These are phyloP conservation scores for Cisticola juncidis DNA, from an alignment of 2,113 vertebrate genomes.

Conservation along the genomic window DNA sequence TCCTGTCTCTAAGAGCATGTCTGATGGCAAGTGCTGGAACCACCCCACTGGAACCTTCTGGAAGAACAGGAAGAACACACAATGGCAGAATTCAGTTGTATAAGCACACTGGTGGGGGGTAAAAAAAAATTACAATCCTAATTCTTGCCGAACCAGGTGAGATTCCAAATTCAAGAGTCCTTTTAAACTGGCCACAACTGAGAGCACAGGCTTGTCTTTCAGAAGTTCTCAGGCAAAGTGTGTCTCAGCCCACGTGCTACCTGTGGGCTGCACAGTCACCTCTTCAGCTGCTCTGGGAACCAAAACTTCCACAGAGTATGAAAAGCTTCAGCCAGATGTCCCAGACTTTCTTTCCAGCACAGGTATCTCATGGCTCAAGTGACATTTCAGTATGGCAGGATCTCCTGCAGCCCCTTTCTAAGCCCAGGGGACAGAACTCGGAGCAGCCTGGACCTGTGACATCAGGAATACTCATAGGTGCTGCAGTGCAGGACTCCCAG, in stretches of 20 bases:
- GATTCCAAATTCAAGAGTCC: neutral
- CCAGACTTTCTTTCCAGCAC: neutral
- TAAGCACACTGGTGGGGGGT: neutral
- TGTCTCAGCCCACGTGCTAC: accelerated
- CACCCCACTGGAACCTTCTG: neutral
- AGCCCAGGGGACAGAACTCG: neutral
- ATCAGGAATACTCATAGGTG: accelerated
- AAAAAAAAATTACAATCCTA: neutral
- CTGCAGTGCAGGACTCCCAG: accelerated
- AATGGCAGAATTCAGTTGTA: neutral
- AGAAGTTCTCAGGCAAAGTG: neutral
- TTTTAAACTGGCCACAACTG: neutral
- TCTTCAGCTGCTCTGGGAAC: neutral
- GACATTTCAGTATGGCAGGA: neutral
- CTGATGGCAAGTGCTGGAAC: neutral
- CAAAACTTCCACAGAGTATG: accelerated
- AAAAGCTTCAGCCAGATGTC: neutral
- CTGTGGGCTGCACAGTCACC: accelerated
- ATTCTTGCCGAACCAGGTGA: neutral
- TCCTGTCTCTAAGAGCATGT: neutral
- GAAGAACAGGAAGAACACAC: neutral
- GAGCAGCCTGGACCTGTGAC: neutral
- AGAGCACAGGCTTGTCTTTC: neutral
- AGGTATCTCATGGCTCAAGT: neutral
- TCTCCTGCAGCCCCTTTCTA: neutral